Evolutionary conservation across 2,113 vertebrate genomes (phyloP), one percentile per base, ranked within the genome.

Genomic region (Fukomys damarensis): DNA sequence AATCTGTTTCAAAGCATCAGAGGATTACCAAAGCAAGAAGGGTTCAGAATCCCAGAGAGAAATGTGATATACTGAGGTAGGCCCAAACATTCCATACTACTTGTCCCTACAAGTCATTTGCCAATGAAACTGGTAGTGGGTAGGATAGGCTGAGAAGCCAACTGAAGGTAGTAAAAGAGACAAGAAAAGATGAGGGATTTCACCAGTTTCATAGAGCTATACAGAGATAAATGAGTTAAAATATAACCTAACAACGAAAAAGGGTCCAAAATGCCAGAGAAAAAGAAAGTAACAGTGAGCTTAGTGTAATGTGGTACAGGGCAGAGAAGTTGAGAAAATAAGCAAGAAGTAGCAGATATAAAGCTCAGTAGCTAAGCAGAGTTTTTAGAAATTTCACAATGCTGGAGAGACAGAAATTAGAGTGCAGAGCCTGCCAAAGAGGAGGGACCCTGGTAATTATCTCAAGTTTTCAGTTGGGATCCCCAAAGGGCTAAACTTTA

Each of bases 401-500:
- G 81, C 93, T 95, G n/a, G 76, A 92, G 76, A 96, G 87, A 95
- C 28, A 96, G 61, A 97, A 97, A 98, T 96, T 92, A 88, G 79
- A 85, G 93, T 92, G 88, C 74, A 96, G 43, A 95, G 66, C 59
- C 77, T 98, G 88, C 91, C 96, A 97, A 97, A 93, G 84, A 96
- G 84, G 92, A 96, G 92, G 92, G 41, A 90, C 85, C 30, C 68
- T 96, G 74, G 65, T 96, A 97, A 97, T 96, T 97, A 97, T 46
- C 84, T 49, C 88, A 95, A 7, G 76, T 96, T 96, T 97, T 98
- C 96, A 92, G 77, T 82, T 97, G 93, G 85, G 70, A 97, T 96
- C 85, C 94, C 96, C 93, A 97, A 96, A 97, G 97, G 88, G 87
- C 89, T 95, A 91, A 97, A 87, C 56, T 94, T n/a, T 86, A 72